Evolutionary conservation across 1,140 invertebrate genomes (phyloP).

Genomic region (Drosophila nebulosa): DNA sequence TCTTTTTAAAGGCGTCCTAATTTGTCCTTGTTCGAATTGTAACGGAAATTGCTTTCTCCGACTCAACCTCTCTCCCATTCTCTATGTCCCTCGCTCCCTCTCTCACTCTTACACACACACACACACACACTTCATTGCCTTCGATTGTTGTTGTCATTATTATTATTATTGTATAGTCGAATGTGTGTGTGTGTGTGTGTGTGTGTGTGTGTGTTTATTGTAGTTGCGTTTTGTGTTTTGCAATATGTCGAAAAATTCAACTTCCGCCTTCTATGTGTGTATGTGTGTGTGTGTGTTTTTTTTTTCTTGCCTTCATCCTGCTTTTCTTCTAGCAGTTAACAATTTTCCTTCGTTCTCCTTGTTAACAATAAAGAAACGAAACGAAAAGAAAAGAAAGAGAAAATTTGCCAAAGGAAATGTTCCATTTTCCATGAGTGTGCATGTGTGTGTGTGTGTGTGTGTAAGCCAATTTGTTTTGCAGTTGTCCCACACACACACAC

Average conservation of each 20-base stretch:
- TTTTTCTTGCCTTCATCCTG: background rate
- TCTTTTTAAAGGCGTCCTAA: constrained; percentile 37
- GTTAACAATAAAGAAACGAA: constrained; percentile 34
- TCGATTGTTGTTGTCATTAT: constrained; percentile 10
- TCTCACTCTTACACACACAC: background rate
- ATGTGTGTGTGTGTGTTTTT: constrained; percentile 7
- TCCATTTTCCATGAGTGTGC: constrained; percentile 45
- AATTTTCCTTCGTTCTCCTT: constrained; percentile 39
- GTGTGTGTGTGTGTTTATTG: constrained; percentile 25
- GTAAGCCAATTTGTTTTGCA: constrained; percentile 31
- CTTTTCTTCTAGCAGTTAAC: constrained; percentile 25
- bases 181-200: background rate
- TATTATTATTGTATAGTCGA: constrained; percentile 22
- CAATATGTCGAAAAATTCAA: constrained; percentile 68
- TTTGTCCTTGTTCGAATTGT: constrained; percentile 68
- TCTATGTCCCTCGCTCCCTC: background rate
- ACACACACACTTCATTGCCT: background rate
- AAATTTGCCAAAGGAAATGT: constrained; percentile 72
- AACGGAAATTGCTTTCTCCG: constrained; percentile 62
- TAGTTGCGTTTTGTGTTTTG: constrained; percentile 49
- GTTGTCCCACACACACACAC: background rate
- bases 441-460: constrained; percentile 6
- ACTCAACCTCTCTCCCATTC: too few species aligned
- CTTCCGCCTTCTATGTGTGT: constrained; percentile 35
- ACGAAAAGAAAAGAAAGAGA: constrained; percentile 42